Conservation (phyloP, 1,140 invertebrate genomes). For the Liolophura sinensis region DNA sequence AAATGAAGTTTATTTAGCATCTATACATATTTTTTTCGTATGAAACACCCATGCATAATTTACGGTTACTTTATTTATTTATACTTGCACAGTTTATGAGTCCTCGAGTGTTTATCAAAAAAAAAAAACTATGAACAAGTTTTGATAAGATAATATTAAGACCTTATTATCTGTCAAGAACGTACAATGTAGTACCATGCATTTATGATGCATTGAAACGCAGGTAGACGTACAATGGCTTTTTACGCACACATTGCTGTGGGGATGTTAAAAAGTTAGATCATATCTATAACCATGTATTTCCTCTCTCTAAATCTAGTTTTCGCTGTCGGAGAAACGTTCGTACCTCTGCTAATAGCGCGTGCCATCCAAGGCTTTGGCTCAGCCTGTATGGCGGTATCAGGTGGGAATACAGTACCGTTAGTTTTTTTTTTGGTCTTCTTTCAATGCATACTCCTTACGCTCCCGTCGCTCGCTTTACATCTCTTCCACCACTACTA, state of each 20-base stretch:
- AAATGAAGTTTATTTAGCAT: no score
- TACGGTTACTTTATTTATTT: no score
- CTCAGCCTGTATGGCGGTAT: constrained; percentile 92
- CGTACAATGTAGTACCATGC: no score
- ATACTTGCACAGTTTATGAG: no score
- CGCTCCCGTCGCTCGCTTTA: no score
- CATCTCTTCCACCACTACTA: no score
- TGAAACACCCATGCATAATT: no score
- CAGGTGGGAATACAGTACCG: constrained; percentile 65
- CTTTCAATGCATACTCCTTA: background rate
- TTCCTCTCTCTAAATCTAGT: constrained; percentile 62
- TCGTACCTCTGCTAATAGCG: constrained; percentile 86
- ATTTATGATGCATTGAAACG: background rate
- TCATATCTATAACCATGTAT: background rate
- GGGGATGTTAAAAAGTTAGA: background rate
- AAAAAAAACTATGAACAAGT: no score
- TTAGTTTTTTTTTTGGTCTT: background rate
- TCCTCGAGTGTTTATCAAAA: no score
- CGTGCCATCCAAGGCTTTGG: constrained; percentile 94
- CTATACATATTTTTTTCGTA: no score
- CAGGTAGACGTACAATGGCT: background rate
- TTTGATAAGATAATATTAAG: no score
- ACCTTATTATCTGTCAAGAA: no score
- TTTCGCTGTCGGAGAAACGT: constrained; percentile 91
- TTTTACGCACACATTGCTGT: background rate